Evolutionary conservation across 2,113 vertebrate species (phyloP), one percentile per base, ranked within the genome.

Genomic region (Lepisosteus oculatus): DNA sequence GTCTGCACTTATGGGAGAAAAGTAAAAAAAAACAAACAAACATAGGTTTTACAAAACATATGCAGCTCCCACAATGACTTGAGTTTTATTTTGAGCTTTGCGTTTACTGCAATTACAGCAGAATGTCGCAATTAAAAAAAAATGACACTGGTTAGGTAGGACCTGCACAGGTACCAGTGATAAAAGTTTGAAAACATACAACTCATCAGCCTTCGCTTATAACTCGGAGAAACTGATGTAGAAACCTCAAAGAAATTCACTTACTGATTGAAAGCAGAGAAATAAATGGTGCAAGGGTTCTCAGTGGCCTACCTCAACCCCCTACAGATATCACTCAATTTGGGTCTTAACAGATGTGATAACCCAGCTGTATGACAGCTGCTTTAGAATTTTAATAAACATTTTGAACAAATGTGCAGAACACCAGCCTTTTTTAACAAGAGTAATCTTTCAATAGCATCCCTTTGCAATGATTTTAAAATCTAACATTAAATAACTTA

Each of bases 401-500:
- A 61, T 51, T 74, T 68, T 43, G 17, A 61, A 59, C 57, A 69
- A 62, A 78, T 29, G 29, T 29, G 29, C 29, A 29, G 41, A 7
- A 15, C 45, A 66, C 43, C 8, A 67, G 11, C 45, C 70, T 29
- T 29, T 71, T 61, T 4, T 14, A 72, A 44, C 54, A 70, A 41
- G 44, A 69, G 70, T 55, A 61, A 61, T 6, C 41, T 42, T 68
- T 68, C 75, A 70, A 78, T 70, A 51, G 9, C 9, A 76, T 82
- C 78, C 61, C 62, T 77, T 43, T 71, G 68, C 43, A 54, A 77
- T 68, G 55, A 74, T 69, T 66, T n/a, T 70, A 71, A 76, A 71
- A 67, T 55, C 72, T 55, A 69, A 69, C n/a, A 76, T 76, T 51
- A 56, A 73, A 71, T 42, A 91, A 92, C 82, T 86, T 13, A 89